These are phyloP conservation scores for Amblyornis subalaris DNA, from an alignment of 2,113 vertebrate genomes.

Conservation along the genomic window DNA sequence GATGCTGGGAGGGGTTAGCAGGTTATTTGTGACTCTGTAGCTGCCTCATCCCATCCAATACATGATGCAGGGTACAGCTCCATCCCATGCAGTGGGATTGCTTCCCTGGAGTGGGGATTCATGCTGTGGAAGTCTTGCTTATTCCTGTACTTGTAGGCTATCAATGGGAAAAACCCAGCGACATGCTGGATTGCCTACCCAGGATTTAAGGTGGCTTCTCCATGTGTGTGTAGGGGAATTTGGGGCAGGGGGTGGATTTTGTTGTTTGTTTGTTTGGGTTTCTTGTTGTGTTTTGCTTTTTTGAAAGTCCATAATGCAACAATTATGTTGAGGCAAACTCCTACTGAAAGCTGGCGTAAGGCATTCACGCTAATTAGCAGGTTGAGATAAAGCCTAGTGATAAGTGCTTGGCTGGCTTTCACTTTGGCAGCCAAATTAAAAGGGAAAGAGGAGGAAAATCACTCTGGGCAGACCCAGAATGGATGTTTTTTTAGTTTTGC, in stretches of 20 bases:
- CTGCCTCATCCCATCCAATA: not conserved
- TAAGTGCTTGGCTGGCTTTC: constrained; percentile 48
- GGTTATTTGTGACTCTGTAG: not conserved
- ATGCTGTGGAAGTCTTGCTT: not conserved
- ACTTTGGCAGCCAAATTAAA: constrained; percentile 43
- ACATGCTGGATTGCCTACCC: not conserved
- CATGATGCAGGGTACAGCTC: fast-evolving
- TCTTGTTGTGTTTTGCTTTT: not conserved
- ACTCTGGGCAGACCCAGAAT: constrained; percentile 29
- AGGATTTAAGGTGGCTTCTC: not conserved
- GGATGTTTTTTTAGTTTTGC: not conserved
- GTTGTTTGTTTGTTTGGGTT: constrained; percentile 34
- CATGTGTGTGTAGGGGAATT: not conserved
- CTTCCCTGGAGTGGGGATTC: not conserved
- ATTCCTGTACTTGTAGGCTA: not conserved
- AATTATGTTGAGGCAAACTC: constrained; percentile 26
- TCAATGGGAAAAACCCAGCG: fast-evolving
- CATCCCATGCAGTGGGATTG: not conserved
- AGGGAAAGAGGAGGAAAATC: constrained; percentile 27
- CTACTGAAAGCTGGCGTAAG: not conserved
- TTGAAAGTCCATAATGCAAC: constrained; percentile 4
- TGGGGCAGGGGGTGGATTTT: not conserved
- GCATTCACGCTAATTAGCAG: constrained; percentile 20
- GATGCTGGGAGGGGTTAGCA: not conserved
- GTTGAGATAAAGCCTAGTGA: constrained; percentile 35